These are phyloP conservation scores for Amphiura filiformis DNA, from an alignment of 35 echinoderm and acorn worm species.

Conservation along the genomic window DNA sequence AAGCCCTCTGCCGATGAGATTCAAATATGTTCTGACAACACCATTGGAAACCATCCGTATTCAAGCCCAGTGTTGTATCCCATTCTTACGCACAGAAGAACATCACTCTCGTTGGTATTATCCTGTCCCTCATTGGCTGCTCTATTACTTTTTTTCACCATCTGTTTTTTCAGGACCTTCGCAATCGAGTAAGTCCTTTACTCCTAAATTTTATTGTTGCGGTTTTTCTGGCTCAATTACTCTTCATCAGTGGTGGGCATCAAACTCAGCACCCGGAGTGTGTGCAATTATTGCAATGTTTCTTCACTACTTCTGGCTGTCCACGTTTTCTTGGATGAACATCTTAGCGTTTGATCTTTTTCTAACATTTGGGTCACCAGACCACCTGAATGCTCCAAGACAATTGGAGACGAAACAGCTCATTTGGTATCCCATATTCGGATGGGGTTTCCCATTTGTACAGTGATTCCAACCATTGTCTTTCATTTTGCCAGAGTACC, in stretches of 20 bases:
- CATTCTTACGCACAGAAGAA: no score
- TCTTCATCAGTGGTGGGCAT: background rate
- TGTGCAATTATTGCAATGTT: background rate
- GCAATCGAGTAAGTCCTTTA: background rate
- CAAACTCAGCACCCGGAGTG: background rate
- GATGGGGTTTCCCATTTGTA: background rate
- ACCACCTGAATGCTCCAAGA: background rate
- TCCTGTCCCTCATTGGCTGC: no score
- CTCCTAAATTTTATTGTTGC: background rate
- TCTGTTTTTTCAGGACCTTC: background rate
- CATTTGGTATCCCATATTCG: background rate
- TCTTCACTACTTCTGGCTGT: background rate
- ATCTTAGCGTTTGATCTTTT: background rate
- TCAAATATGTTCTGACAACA: no score
- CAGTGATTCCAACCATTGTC: background rate
- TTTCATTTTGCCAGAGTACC: background rate
- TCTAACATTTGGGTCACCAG: background rate
- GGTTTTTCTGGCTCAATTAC: background rate
- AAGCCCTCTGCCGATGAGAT: no score
- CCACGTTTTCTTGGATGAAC: background rate
- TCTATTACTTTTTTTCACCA: slow-evolving; percentile 7
- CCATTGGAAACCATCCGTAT: no score
- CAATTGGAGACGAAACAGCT: background rate
- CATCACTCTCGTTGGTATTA: no score
- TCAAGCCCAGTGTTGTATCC: no score